Evolutionary conservation across 2,113 vertebrate species (phyloP).

Genomic region (Coregonus clupeaformis): DNA sequence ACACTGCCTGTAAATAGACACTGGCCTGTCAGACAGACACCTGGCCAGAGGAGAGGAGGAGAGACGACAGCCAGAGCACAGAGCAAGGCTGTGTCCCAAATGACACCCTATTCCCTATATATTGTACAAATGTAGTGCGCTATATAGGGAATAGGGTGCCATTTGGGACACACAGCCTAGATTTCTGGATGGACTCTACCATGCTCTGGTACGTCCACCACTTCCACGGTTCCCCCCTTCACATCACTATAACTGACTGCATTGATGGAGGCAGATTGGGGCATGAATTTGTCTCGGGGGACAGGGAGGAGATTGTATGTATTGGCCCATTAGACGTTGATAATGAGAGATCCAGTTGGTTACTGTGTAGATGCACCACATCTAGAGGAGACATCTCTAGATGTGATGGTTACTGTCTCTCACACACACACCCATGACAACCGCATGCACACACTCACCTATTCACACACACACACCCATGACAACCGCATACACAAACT

Average conservation of each 20-base stretch:
- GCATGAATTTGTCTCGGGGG: slow-evolving; percentile 18
- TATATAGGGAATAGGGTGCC: background rate
- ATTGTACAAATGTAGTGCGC: background rate
- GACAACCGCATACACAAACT: background rate
- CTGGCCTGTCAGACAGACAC: background rate
- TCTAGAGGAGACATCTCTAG: slow-evolving; percentile 27
- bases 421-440: background rate
- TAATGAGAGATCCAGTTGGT: slow-evolving; percentile 31
- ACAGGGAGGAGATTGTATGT: slow-evolving; percentile 17
- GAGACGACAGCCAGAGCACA: background rate
- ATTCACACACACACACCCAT: background rate
- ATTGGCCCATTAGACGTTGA: slow-evolving; percentile 32
- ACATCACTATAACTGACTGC: background rate
- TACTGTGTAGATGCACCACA: slow-evolving; percentile 22
- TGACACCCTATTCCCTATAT: too few relatives aligned
- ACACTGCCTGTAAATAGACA: slow-evolving; percentile 24
- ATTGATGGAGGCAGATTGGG: background rate
- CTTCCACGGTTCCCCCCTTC: background rate
- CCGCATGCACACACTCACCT: background rate
- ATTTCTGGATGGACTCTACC: background rate
- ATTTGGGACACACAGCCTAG: background rate
- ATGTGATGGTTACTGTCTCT: too few relatives aligned
- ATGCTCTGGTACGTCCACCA: slow-evolving; percentile 1
- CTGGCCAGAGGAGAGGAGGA: background rate
- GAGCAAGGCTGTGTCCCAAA: background rate